Conservation (phyloP, 2,113 vertebrate genomes). For the Poecile atricapillus region DNA sequence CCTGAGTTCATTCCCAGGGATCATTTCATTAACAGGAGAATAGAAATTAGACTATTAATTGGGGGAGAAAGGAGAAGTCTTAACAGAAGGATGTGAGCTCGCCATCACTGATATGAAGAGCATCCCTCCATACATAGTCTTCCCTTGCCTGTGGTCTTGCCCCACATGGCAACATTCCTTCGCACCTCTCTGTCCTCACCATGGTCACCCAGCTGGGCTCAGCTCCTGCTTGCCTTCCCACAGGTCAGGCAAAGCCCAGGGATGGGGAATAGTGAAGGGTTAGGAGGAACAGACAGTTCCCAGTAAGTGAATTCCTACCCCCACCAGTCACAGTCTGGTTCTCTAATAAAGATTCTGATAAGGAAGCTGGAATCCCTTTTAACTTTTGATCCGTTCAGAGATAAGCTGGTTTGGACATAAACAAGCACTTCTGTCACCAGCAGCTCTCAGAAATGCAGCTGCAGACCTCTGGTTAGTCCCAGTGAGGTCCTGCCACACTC, state of each 20-base stretch:
- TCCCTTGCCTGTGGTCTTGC: not conserved
- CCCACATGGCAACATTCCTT: not conserved
- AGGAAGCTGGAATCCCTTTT: constrained; percentile 58
- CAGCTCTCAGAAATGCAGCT: constrained; percentile 21
- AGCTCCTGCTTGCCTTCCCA: not conserved
- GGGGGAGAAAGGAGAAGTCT: not conserved
- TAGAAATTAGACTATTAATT: not conserved
- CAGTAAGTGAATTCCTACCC: constrained; percentile 31
- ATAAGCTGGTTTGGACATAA: constrained; percentile 32
- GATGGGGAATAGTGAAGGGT: not conserved
- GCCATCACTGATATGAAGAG: not conserved
- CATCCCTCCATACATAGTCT: not conserved
- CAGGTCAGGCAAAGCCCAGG: not conserved
- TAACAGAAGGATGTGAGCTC: not conserved
- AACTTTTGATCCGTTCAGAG: constrained; percentile 20
- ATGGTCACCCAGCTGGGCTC: not conserved
- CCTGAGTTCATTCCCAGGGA: not conserved
- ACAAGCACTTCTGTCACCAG: not conserved
- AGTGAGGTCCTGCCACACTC: not conserved
- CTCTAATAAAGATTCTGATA: constrained; percentile 28
- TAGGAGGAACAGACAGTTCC: constrained; percentile 29
- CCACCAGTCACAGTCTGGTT: constrained; percentile 36
- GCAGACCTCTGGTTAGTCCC: not conserved
- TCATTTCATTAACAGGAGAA: not conserved
- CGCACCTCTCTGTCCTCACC: not conserved